These are phyloP conservation scores for Metellina segmentata DNA, from an alignment of 2,888 invertebrate genomes.

Conservation along the genomic window DNA sequence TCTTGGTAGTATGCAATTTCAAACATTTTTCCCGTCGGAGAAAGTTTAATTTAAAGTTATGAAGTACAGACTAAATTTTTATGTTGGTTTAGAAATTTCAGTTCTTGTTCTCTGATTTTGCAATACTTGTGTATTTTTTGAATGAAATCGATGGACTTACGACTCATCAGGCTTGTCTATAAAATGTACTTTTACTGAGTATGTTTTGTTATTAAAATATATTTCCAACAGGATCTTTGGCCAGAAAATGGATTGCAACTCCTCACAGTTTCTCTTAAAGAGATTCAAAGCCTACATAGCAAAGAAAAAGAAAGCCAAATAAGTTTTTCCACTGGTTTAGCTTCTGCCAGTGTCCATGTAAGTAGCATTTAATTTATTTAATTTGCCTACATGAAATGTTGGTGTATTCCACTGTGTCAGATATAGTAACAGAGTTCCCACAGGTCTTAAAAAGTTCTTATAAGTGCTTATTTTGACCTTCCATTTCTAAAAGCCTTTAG, in stretches of 20 bases:
- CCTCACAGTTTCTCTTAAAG: slow-evolving; percentile 26
- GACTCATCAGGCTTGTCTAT: background rate
- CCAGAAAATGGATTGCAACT: slow-evolving; percentile 54
- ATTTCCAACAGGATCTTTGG: slow-evolving; percentile 38
- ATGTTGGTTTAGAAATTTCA: no score
- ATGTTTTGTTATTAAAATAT: background rate
- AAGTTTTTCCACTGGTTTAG: slow-evolving; percentile 48
- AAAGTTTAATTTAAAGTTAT: no score
- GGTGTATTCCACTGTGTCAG: no score
- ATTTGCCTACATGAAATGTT: no score
- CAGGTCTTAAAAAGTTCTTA: no score
- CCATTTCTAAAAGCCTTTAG: no score
- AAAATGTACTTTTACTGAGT: background rate
- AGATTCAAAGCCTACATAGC: slow-evolving; percentile 14
- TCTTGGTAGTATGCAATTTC: no score
- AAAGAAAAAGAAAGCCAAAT: slow-evolving; percentile 23
- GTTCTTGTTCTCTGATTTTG: no score
- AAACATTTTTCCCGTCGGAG: no score
- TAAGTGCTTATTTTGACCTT: no score
- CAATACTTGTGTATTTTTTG: background rate
- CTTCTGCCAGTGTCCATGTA: slow-evolving; percentile 12
- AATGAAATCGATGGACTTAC: background rate
- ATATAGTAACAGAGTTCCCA: no score
- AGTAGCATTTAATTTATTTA: slow-evolving; percentile 16
- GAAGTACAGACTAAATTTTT: no score